Evolutionary conservation across 2,113 vertebrate species (phyloP), one percentile per base, ranked within the genome.

Genomic region (Morone saxatilis): DNA sequence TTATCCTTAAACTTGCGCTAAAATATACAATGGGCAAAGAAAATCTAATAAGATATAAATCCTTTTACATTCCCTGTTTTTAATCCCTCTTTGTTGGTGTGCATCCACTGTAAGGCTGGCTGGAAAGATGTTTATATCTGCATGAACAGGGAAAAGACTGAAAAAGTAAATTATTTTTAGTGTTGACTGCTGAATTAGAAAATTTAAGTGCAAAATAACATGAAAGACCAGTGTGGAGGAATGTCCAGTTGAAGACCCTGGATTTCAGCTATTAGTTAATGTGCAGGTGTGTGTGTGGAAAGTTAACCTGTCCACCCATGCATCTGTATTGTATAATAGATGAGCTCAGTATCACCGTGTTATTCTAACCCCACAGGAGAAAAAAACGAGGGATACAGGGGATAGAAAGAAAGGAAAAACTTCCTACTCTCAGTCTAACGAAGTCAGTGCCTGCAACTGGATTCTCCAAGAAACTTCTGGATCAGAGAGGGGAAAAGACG

Each of bases 251-350:
- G 63, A 16, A 41, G 17, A 83, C 12, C 1, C 0, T 60, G 62
- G 38, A 47, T 67, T 43, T 66, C 43, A 76, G 62, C 47, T 57
- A 79, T 86, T 61, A 73, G 72, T 79, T 51, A 57, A 71, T 62
- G 66, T 67, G 54, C 78, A 76, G 45, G 73, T 85, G 56, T 71
- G 63, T 80, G 76, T 72, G 60, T 83, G 82, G 88, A 92, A 82
- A 38, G 59, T 56, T 86, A 78, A 89, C 61, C 7, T 57, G 78
- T 76, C 71, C 79, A 71, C 38, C 78, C 53, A 60, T 83, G 72
- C 40, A 4, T 68, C 71, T 66, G 14, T 76, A 51, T 45, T 94
- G 63, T 70, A 94, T 94, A 93, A 94, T 94, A 76, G 70, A 94
- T 94, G 92, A 93, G 75, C 62, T 68, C 41, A 47, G 85, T 86